Evolutionary conservation across 2,113 vertebrate genomes (phyloP).

Genomic region (Eulemur macaco): DNA sequence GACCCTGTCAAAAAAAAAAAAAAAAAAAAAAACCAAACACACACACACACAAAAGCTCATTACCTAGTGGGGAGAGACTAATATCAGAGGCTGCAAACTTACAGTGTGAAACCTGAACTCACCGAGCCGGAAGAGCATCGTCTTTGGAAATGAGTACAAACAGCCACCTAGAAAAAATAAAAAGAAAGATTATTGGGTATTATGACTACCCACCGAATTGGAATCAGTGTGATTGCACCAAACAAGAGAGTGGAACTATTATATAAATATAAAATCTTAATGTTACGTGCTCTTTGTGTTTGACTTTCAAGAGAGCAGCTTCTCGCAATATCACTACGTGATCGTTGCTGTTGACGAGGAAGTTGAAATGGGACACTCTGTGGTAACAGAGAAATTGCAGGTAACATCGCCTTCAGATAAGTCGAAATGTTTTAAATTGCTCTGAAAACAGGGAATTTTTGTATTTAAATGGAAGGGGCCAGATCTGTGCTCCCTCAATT

Average conservation of each 20-base stretch:
- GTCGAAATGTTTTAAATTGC: background rate
- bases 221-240: background rate
- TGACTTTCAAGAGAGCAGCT: background rate
- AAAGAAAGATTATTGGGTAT: background rate
- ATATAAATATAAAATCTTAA: background rate
- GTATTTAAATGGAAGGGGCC: background rate
- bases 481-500: background rate
- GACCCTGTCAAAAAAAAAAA: too few relatives aligned
- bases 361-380: background rate
- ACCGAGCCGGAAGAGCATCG: background rate
- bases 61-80: too few relatives aligned
- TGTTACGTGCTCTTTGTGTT: background rate
- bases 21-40: too few relatives aligned
- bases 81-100: too few relatives aligned
- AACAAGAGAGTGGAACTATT: background rate
- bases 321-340: background rate
- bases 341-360: background rate
- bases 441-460: background rate
- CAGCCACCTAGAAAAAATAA: background rate
- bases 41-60: too few relatives aligned
- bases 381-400: background rate
- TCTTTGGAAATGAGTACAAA: background rate
- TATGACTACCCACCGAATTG: background rate
- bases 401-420: background rate
- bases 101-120: background rate